Evolutionary conservation across 2,888 invertebrate genomes (phyloP), one percentile per base, ranked within the genome.

Genomic region (Agriotes lineatus): DNA sequence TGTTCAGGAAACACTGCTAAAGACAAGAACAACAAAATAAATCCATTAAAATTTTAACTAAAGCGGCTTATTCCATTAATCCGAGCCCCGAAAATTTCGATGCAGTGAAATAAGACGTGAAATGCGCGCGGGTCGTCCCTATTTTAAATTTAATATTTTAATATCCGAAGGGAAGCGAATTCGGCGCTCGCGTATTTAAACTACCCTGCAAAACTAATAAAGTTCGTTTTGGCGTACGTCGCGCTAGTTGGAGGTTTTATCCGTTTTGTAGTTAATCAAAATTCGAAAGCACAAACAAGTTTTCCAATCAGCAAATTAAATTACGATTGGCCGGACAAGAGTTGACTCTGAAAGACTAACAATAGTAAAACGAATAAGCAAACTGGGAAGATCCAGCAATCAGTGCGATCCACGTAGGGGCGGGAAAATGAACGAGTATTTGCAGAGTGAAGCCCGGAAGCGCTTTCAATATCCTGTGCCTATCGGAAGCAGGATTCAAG

Each of bases 261-360:
- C 10, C 20, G 19, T 20, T 56, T 56, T 56, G 52, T 52, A 70
- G 67, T 65, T 69, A 64, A 69, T 65, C 45, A 71, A 72, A 74
- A 73, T 70, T 67, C 63, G 25, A 59, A 64, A 59, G 67, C 64
- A 56, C 68, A 69, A 67, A 69, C 60, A 67, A 67, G 69, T 69
- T 67, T 63, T 66, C 68, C 73, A 75, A 75, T 76, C 73, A 73
- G 74, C 68, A 74, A 76, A 75, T 74, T 71, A 71, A 76, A 76
- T 76, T 74, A 75, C 72, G 44, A 72, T 71, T 69, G 56, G 39
- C 59, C 64, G 60, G 54, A 69, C 68, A 69, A 50, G 59, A 64
- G 59, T 63, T 60, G 64, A 69, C 64, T 54, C 45, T 18, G 35
- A 69, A 69, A 69, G 60, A 65, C 69, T 60, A 65, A 59, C 69